A percentile compares a stretch with the other conserved stretches of the same genome.
Evolutionary conservation across 2,888 invertebrate genomes (phyloP).

Genomic region (Plutella xylostella): DNA sequence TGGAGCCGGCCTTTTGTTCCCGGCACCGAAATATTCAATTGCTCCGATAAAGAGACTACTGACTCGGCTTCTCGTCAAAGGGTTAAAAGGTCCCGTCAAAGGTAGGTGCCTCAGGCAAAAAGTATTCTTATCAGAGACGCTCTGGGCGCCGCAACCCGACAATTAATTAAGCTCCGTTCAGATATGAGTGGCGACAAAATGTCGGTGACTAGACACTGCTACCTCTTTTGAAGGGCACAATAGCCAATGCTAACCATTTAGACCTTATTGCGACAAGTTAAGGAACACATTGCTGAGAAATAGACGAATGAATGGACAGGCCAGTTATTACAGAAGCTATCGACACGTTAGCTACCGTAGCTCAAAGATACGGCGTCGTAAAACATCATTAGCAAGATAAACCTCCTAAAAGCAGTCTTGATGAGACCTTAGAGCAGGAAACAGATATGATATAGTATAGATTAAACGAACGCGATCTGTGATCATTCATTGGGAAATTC

Average conservation of each 20-base stretch:
- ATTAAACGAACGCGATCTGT: conserved; percentile 17
- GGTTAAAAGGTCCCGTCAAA: neutral
- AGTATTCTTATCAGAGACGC: conserved; percentile 4
- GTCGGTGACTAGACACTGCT: conserved; percentile 36
- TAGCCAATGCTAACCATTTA: conserved; percentile 14
- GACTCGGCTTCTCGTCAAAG: too few relatives aligned
- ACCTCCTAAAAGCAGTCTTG: conserved; percentile 47
- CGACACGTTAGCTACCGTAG: conserved; percentile 47
- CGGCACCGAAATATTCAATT: conserved; percentile 53
- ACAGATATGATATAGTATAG: conserved; percentile 7
- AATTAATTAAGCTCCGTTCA: conserved; percentile 51
- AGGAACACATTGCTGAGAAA: conserved; percentile 22
- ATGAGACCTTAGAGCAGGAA: conserved; percentile 43
- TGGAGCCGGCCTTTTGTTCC: conserved; percentile 62
- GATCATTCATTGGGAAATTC: conserved; percentile 7
- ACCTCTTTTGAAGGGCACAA: conserved; percentile 23
- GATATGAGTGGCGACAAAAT: conserved; percentile 57
- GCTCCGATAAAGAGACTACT: conserved; percentile 38
- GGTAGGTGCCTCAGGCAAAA: conserved; percentile 1
- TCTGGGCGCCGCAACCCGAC: conserved; percentile 52
- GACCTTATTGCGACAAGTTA: conserved; percentile 27
- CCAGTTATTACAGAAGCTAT: conserved; percentile 10
- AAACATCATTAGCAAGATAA: conserved; percentile 68
- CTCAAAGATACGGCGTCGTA: conserved; percentile 42
- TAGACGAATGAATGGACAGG: conserved; percentile 12